Conservation (phyloP, 2,113 vertebrate genomes). For the Xerus inauris region DNA sequence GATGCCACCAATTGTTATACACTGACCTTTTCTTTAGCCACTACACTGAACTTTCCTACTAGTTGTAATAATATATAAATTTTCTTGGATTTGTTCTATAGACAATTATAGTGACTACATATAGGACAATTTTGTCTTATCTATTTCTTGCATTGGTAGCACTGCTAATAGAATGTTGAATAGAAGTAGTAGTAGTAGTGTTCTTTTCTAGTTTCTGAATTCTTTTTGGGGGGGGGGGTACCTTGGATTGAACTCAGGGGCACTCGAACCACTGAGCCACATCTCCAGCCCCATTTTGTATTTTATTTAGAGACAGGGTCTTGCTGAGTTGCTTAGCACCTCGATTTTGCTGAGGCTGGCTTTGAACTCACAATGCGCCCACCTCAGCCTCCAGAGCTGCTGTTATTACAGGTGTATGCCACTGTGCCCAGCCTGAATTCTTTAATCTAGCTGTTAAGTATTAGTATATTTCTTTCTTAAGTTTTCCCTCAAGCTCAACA, state of each 20-base stretch:
- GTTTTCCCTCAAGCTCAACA: neutral
- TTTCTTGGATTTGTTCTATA: neutral
- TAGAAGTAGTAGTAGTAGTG: neutral
- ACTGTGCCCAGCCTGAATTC: neutral
- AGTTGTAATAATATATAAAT: constrained; percentile 1
- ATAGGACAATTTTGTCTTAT: neutral
- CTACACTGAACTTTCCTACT: neutral
- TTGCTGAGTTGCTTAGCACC: too few species aligned
- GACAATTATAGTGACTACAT: neutral
- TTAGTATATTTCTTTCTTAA: neutral
- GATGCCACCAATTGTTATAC: neutral
- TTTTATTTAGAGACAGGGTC: too few species aligned
- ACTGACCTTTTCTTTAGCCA: neutral
- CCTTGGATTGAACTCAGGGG: too few species aligned
- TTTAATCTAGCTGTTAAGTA: neutral
- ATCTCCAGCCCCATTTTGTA: too few species aligned
- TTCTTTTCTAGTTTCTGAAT: constrained; percentile 19
- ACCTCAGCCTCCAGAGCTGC: too few species aligned
- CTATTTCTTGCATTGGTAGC: neutral
- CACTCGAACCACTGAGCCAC: too few species aligned
- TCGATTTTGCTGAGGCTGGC: too few species aligned
- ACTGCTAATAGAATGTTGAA: neutral
- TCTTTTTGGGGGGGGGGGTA: neutral
- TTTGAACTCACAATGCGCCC: too few species aligned
- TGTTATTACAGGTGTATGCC: too few species aligned